phyloP scores from a whole-genome alignment of 2,888 invertebrate species.

The Drosophila putrida region DNA sequence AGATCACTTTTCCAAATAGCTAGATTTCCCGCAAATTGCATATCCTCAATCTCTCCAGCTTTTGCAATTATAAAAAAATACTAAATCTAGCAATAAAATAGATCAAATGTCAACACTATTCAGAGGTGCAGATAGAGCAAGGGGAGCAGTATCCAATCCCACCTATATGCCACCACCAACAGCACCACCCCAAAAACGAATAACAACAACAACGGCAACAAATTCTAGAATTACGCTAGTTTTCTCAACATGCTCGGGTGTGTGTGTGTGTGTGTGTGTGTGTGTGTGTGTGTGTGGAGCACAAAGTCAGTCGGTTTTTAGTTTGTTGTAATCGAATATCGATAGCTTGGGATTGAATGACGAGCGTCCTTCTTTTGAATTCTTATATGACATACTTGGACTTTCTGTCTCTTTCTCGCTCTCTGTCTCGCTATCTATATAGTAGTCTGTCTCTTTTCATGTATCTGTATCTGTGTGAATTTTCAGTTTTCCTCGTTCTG shows the following conservation, averaged over 20 bases:
- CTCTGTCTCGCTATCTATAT: constrained; percentile 4
- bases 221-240: constrained; percentile 81
- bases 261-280: constrained; percentile 20
- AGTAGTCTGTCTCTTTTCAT: constrained; percentile 1
- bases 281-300: constrained; percentile 39
- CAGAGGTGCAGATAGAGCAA: constrained; percentile 10
- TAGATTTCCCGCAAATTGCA: too few species aligned
- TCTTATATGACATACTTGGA: constrained; percentile 79
- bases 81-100: too few species aligned
- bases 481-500: constrained; percentile 47
- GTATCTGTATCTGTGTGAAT: constrained; percentile 41
- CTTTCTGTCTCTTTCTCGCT: constrained; percentile 9
- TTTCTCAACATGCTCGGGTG: constrained; percentile 52
- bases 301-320: constrained; percentile 78
- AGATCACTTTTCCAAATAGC: too few species aligned
- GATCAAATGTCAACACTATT: too few species aligned
- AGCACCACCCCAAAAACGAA: constrained; percentile 64
- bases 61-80: too few species aligned
- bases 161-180: constrained; percentile 31
- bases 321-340: constrained; percentile 85
- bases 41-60: too few species aligned
- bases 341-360: constrained; percentile 85
- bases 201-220: constrained; percentile 53
- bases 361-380: constrained; percentile 79
- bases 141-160: constrained; percentile 46